Base-by-base conservation (phyloP, 37 sponge, comb jelly and placozoan species). In the Cliona cf. orientalis region DNA sequence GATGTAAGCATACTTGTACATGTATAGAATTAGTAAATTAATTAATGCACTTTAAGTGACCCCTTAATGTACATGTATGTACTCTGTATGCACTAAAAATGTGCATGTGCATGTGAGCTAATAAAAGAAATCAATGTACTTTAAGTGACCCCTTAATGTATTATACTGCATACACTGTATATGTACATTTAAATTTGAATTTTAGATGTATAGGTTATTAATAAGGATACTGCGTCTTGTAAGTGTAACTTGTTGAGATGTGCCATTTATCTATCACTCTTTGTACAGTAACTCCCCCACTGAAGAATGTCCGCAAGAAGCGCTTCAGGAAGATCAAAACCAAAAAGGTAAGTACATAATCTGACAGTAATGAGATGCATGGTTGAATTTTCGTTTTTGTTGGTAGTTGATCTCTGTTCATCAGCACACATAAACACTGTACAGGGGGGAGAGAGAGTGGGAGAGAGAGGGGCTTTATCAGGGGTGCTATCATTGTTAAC, bases 261-360 rank as follows among this genome's bases (percentile, higher is more conserved):
- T 61, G 28, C n/a, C 63, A 61, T 45, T 46, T 45, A 7, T 72
- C 22, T 19, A n/a, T 23, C 29, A 22, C 26, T 69, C 28, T 58
- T 32, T 80, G 7, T 84, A 23, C 82, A 94, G 91, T 98, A 14
- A 90, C 94, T 38, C 96, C 92, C 33, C 96, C 99, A n/a, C 59
- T 98, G 69, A 98, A 98, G 74, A 98, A 98, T 89, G 92, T 91
- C 46, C 39, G 99, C 25, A 95, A 96, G 78, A 85, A 89, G 74
- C 61, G 99, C 39, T 98, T 98, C 64, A 86, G 96, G 46, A 95
- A 93, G 68, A 98, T 92, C 29, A 95, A 95, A 22, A 90, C 88
- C 4, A 98, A 98, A 69, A 98, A 98, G 87, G 89, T 97, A 68
- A 9, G 28, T 14, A 42, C n/a, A 2, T 5, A 61, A 22, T 61